Conservation (phyloP, 2,797 vertebrate species). For the Tolypeutes matacus region DNA sequence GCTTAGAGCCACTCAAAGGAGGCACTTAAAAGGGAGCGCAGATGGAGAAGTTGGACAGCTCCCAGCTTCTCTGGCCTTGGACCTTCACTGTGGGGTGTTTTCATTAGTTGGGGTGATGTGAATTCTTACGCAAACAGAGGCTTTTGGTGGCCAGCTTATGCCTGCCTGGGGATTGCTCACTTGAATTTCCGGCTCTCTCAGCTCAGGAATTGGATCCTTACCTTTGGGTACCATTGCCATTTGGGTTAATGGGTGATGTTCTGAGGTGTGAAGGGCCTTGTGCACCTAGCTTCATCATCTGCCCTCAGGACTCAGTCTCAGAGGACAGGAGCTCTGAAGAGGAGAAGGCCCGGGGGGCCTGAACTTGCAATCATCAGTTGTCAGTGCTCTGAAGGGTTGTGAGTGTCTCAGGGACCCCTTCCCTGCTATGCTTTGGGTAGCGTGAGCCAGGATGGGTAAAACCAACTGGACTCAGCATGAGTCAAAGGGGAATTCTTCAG, state of each 20-base stretch:
- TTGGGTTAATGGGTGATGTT: neutral
- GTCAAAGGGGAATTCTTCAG: neutral
- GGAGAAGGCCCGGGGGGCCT: neutral
- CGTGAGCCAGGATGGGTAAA: slow-evolving; percentile 1
- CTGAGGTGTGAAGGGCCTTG: neutral
- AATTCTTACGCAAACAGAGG: neutral
- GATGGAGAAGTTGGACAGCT: neutral
- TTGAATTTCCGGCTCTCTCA: neutral
- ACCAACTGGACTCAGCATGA: neutral
- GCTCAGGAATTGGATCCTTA: neutral
- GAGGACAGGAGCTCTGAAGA: no score
- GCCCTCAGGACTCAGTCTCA: neutral
- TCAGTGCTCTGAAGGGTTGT: neutral
- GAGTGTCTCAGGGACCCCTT: neutral
- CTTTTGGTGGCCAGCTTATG: neutral
- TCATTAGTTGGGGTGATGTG: neutral
- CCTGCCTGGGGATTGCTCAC: neutral
- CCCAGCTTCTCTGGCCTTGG: neutral
- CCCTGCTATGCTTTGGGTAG: neutral
- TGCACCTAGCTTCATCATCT: neutral
- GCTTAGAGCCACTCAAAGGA: neutral
- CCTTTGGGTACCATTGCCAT: neutral
- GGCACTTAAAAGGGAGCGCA: neutral
- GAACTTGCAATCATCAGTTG: neutral
- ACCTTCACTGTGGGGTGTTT: neutral